Base-by-base conservation (phyloP, 2,797 vertebrate species). In the Peromyscus aztecus region DNA sequence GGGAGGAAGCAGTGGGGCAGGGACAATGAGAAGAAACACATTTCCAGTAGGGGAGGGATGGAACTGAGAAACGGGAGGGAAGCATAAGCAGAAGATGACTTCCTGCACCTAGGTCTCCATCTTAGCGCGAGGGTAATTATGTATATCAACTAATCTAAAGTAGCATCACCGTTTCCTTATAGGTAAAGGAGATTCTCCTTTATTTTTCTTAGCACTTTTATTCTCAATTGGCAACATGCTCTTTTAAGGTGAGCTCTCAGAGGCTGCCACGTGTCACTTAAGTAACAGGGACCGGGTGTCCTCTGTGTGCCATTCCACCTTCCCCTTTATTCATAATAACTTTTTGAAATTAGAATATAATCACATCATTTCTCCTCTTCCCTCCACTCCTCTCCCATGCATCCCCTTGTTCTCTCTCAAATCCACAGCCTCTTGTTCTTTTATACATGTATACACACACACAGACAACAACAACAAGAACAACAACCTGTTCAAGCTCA, bases 181-280 rank as follows among this genome's bases (percentile, higher is more conserved):
- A 85, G 61, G 6, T 93, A 90, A 69, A 75, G 37, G 6, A 34
- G n/a, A 55, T 55, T 90, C 91, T 90, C 67, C 75, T 93, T 91
- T 31, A 4, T 40, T 3, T 73, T 59, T 43, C 65, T 69, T 59
- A 75, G 14, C 61, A 40, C 19, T 27, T 73, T 55, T 12, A 17
- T 59, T 69, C 55, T 29, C 11, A 65, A 37, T n/a, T 89, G 71
- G n/a, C 43, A 73, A 29, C n/a, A 37, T 29, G 40, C 3, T 89
- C 57, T 55, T 21, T 91, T 49, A 75, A 90, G 29, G 6, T 40
- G 12, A 83, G 84, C n/a, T n/a, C 73, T 55, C 0, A 13, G 12
- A 95, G 78, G 31, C 92, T 52, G 67, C 4, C 17, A 37, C 55
- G 73, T 0, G 0, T 65, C 27, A 19, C 31, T n/a, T 27, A 81